Conservation (phyloP, 2,888 invertebrate genomes). For the Cephalotes varians region DNA sequence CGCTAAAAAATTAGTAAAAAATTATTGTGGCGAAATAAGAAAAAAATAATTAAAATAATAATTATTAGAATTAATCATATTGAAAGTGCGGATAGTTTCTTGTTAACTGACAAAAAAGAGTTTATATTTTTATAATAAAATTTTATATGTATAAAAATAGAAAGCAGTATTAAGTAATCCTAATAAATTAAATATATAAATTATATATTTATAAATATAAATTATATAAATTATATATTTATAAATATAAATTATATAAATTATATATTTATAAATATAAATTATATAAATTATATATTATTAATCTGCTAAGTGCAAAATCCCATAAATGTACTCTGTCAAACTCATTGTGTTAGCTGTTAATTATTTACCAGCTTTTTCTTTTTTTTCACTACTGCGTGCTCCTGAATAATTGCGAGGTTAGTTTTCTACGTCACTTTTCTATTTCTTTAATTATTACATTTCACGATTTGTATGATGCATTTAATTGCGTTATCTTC, state of each 20-base stretch:
- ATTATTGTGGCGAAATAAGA: slow-evolving; percentile 9
- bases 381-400: slow-evolving; percentile 70
- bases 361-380: slow-evolving; percentile 71
- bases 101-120: not conserved
- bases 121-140: slow-evolving; percentile 27
- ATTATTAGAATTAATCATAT: slow-evolving; percentile 10
- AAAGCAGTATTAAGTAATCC: not conserved
- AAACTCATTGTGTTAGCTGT: slow-evolving; percentile 57
- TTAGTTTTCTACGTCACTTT: slow-evolving; percentile 85
- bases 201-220: slow-evolving; percentile 3
- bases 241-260: not conserved
- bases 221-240: not conserved
- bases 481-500: slow-evolving; percentile 53
- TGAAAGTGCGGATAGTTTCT: not conserved
- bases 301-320: slow-evolving; percentile 30
- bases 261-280: slow-evolving; percentile 6
- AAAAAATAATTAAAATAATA: not conserved
- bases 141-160: slow-evolving; percentile 15
- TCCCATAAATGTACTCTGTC: slow-evolving; percentile 48
- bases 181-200: not conserved
- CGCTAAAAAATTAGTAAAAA: not conserved
- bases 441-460: slow-evolving; percentile 82
- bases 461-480: slow-evolving; percentile 51
- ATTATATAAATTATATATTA: slow-evolving; percentile 2
- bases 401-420: slow-evolving; percentile 82